Percentiles rank a stretch among this genome's conserved stretches.
These are phyloP conservation scores for Holothuria scabra DNA, from an alignment of 53 echinoderm and acorn worm genomes.

Conservation along the genomic window DNA sequence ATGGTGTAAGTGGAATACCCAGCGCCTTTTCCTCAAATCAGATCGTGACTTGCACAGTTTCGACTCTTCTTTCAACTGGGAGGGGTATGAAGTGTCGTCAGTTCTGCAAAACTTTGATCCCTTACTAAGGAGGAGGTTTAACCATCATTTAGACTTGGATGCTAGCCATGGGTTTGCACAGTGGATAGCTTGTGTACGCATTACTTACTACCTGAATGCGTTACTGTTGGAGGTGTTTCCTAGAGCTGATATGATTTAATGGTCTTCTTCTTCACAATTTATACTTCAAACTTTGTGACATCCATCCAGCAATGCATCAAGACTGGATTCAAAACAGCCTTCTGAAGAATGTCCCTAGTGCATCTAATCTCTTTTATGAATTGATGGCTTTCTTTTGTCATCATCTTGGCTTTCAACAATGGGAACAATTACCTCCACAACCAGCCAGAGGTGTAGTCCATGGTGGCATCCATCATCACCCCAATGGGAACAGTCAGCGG, in stretches of 20 bases:
- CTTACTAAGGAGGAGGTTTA: neutral
- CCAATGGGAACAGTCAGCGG: no score
- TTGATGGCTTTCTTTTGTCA: constrained; percentile 28
- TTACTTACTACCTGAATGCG: constrained; percentile 61
- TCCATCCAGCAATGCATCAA: neutral
- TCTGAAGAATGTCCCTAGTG: constrained; percentile 10
- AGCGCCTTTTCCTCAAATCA: neutral
- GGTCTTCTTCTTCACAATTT: constrained; percentile 76
- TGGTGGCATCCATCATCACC: no score
- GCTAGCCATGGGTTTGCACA: constrained; percentile 78
- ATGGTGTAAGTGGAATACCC: constrained; percentile 20
- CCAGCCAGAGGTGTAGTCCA: no score
- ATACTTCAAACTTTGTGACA: constrained; percentile 43
- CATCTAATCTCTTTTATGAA: constrained; percentile 7
- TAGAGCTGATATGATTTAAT: constrained; percentile 68
- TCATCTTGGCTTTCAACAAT: constrained; percentile 17
- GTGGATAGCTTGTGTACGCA: constrained; percentile 70
- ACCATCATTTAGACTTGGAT: constrained; percentile 49
- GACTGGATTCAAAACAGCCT: constrained; percentile 16
- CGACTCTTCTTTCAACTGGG: neutral
- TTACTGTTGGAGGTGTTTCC: constrained; percentile 64
- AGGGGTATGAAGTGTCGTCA: neutral
- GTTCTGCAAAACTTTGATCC: constrained; percentile 51
- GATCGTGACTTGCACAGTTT: constrained; percentile 17
- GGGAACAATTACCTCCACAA: no score